phyloP scores from a whole-genome alignment of 1,140 invertebrate genomes.

The Drosophila ercepeae region DNA sequence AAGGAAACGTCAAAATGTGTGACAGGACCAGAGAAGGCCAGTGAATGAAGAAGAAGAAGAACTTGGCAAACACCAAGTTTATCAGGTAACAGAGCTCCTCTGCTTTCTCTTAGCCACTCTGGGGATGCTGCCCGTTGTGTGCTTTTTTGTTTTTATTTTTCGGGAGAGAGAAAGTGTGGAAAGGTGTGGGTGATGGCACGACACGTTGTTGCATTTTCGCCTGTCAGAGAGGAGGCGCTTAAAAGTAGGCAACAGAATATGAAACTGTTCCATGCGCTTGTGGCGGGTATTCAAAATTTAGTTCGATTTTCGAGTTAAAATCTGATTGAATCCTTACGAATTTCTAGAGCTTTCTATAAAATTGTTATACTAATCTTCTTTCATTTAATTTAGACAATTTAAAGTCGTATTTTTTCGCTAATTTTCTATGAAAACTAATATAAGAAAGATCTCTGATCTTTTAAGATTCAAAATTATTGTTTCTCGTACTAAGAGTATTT shows the following conservation, averaged over 20 bases:
- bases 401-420: no score
- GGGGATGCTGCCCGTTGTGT: constrained; percentile 52
- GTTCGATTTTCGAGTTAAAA: no score
- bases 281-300: background rate
- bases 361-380: no score
- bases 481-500: constrained; percentile 35
- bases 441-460: no score
- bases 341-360: no score
- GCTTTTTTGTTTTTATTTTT: background rate
- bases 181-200: constrained; percentile 60
- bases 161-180: constrained; percentile 1
- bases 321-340: no score
- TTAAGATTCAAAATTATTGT: no score
- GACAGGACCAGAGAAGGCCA: constrained; percentile 54
- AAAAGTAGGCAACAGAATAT: constrained; percentile 58
- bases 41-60: constrained; percentile 37
- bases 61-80: constrained; percentile 34
- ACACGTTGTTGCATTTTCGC: constrained; percentile 77
- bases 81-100: constrained; percentile 52
- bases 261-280: no score
- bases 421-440: no score
- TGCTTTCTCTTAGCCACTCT: constrained; percentile 15
- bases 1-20: constrained; percentile 68
- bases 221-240: constrained; percentile 40
- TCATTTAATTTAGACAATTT: no score